Evolutionary conservation across 2,113 vertebrate species (phyloP).

Genomic region (Neoarius graeffei): DNA sequence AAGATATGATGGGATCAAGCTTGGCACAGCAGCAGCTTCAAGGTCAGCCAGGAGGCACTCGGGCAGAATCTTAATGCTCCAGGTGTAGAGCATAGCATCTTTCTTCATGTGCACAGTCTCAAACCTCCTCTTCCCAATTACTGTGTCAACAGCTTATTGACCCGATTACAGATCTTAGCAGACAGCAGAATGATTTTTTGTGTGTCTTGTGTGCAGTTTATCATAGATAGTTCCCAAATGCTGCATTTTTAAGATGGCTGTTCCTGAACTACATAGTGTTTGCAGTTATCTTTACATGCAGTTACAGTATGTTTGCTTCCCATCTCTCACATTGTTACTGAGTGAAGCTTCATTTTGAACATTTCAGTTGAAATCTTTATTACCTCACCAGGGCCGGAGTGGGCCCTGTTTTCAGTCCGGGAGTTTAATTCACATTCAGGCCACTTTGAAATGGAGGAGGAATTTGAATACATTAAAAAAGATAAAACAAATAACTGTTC

Average conservation of each 20-base stretch:
- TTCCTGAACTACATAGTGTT: background rate
- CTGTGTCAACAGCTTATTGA: constrained; percentile 31
- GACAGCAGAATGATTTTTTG: background rate
- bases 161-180: constrained; percentile 18
- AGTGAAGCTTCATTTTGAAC: background rate
- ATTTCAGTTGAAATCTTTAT: background rate
- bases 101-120: constrained; percentile 27
- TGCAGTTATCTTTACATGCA: constrained; percentile 3
- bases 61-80: constrained; percentile 53
- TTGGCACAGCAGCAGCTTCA: constrained; percentile 42
- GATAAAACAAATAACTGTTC: no score
- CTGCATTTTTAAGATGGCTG: background rate
- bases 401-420: no score
- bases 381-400: no score
- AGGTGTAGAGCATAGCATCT: constrained; percentile 13
- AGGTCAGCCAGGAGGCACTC: constrained; percentile 54
- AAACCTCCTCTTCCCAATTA: constrained; percentile 19
- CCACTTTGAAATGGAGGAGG: no score
- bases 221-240: background rate
- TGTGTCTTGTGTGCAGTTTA: background rate
- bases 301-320: background rate
- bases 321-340: background rate
- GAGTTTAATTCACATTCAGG: no score
- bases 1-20: constrained; percentile 56
- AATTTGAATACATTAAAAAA: no score